Percentiles rank a stretch among this genome's conserved stretches.
phyloP scores from a whole-genome alignment of 2,888 invertebrate genomes.

The Furcula furcula region DNA sequence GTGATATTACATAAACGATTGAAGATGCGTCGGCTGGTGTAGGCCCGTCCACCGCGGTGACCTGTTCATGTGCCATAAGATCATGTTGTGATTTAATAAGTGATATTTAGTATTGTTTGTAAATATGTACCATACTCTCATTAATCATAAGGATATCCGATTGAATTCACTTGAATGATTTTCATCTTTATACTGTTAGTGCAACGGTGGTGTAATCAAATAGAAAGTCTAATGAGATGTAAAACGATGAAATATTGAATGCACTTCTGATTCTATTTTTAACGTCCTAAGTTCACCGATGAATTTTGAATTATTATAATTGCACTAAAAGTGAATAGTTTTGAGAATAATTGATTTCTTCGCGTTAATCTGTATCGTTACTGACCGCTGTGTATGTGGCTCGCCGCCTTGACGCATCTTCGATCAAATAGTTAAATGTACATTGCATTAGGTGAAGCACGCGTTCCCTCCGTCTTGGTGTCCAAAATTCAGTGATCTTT shows the following conservation, averaged over 20 bases:
- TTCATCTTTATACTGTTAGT: conserved; percentile 42
- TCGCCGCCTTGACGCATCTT: conserved; percentile 64
- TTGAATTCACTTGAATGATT: conserved; percentile 51
- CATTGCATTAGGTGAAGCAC: conserved; percentile 72
- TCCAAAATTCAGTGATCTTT: conserved; percentile 76
- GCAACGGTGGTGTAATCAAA: conserved; percentile 22
- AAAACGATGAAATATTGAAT: not conserved
- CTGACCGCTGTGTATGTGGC: conserved; percentile 22
- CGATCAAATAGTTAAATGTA: conserved; percentile 55
- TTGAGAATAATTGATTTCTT: conserved; percentile 30
- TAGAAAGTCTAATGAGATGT: not conserved
- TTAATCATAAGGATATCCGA: conserved; percentile 63
- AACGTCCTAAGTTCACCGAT: conserved; percentile 2
- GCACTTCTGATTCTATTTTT: not conserved
- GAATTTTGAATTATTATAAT: conserved; percentile 19
- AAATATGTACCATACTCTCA: conserved; percentile 80
- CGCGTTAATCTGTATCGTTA: conserved; percentile 28
- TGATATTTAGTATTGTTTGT: conserved; percentile 81
- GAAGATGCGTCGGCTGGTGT: conserved; percentile 66
- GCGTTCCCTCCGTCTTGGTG: conserved; percentile 45
- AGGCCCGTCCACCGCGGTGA: conserved; percentile 45
- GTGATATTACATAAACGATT: conserved; percentile 72
- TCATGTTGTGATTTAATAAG: conserved; percentile 80
- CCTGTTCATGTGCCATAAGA: conserved; percentile 79
- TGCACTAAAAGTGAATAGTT: conserved; percentile 32